Evolutionary conservation across 2,888 invertebrate species (phyloP).

Genomic region (Mystacides longicornis): DNA sequence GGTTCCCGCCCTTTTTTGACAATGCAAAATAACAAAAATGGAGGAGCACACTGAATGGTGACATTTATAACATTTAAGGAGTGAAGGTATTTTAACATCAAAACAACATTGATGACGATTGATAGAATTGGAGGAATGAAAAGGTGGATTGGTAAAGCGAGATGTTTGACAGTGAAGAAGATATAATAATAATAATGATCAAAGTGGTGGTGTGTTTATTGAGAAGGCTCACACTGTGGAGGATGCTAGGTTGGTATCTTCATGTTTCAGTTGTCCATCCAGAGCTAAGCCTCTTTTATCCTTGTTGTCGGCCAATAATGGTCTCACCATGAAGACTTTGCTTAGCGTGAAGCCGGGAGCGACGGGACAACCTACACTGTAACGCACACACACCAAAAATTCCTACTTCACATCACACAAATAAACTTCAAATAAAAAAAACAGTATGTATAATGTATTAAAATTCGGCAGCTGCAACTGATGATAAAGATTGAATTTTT

Average conservation of each 20-base stretch:
- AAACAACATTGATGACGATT: not conserved
- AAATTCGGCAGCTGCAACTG: no score
- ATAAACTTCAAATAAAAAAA: no score
- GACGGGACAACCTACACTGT: slow-evolving; percentile 72
- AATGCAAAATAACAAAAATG: not conserved
- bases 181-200: not conserved
- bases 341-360: slow-evolving; percentile 78
- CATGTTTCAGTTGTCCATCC: slow-evolving; percentile 80
- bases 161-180: slow-evolving; percentile 6
- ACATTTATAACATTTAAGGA: not conserved
- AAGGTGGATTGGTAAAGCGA: slow-evolving; percentile 7
- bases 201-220: slow-evolving; percentile 3
- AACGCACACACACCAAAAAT: slow-evolving; percentile 23
- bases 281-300: slow-evolving; percentile 78
- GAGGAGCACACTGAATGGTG: not conserved
- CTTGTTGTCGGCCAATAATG: slow-evolving; percentile 72
- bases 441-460: no score
- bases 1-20: no score
- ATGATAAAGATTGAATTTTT: no score
- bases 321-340: slow-evolving; percentile 73
- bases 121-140: not conserved
- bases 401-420: not conserved
- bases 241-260: slow-evolving; percentile 82
- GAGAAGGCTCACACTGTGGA: slow-evolving; percentile 69
- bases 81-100: not conserved